Percentiles rank a stretch among this genome's conserved stretches.
phyloP scores from a whole-genome alignment of 2,888 invertebrate species.

The Xestoiulus laeticollis region DNA sequence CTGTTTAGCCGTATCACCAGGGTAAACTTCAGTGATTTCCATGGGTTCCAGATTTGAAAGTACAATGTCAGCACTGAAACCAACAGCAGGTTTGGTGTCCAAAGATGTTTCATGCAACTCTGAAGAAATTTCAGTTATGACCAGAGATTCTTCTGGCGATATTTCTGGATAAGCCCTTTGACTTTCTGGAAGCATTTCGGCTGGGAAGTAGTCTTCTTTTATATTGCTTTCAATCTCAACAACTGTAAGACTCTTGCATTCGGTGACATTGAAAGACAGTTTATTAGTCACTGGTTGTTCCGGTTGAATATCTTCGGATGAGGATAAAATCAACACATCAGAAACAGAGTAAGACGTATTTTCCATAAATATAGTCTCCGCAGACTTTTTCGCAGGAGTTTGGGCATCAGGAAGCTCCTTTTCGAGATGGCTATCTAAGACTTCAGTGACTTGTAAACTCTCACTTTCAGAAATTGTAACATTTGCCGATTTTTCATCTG shows the following conservation, averaged over 20 bases:
- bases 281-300: neutral
- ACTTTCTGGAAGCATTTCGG: constrained; percentile 23
- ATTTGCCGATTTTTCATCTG: constrained; percentile 49
- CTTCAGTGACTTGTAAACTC: constrained; percentile 39
- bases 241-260: constrained; percentile 49
- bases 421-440: constrained; percentile 1
- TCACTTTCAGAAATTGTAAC: constrained; percentile 46
- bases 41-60: constrained; percentile 7
- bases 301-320: constrained; percentile 12
- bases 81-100: neutral
- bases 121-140: constrained; percentile 39
- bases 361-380: constrained; percentile 40
- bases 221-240: constrained; percentile 10
- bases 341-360: constrained; percentile 42
- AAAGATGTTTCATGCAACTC: neutral
- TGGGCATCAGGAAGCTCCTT: neutral
- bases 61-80: constrained; percentile 6
- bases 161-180: neutral
- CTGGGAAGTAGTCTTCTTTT: constrained; percentile 41
- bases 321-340: constrained; percentile 25
- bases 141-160: constrained; percentile 2
- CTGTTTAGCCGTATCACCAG: neutral
- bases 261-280: constrained; percentile 3
- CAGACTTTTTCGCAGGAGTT: neutral
- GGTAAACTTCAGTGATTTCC: constrained; percentile 5